Base-by-base conservation (phyloP, 2,113 vertebrate species). In the Canis aureus region DNA sequence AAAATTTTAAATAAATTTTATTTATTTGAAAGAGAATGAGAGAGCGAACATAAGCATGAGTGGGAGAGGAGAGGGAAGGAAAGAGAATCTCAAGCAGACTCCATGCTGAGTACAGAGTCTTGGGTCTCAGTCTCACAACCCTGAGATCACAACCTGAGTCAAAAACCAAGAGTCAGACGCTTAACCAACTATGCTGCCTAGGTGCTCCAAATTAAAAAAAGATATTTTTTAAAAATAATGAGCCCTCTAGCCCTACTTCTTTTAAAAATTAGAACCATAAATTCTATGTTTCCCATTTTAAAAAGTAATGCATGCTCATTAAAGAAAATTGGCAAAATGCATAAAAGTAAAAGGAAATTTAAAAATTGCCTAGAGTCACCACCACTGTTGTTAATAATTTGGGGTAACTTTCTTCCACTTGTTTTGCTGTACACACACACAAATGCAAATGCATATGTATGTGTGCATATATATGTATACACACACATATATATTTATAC, bases 211-310 rank as follows among this genome's bases (percentile, higher is more conserved):
- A 69, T 69, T 69, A 0, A 69, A 69, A 69, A 67, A 67, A n/a
- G 25, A 67, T 43, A 0, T 43, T 22, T 12, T 38, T 74, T 74
- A 25, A 4, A 20, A 15, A 74, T 43, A 43, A 69, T 74, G n/a
- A 86, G 60, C 22, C 12, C 53, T 55, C 29, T 15, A 82, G 16
- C 55, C 19, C 9, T 43, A 69, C 16, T 93, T 60, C 49, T 73
- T 94, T 94, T 35, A 60, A 94, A 92, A 89, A 67, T 80, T 67
- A 85, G 74, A 94, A 59, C 7, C 79, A 81, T 89, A 60, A 32
- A 60, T 85, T 71, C 51, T 20, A 78, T 57, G 93, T 79, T 91
- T 78, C 80, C 35, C 15, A 59, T 55, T 74, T 74, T 62, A 89
- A 67, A 91, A 92, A 35, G n/a, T 55, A 92, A 82, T 69, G 35